Percentiles rank a stretch among this genome's conserved stretches.
Evolutionary conservation across 2,113 vertebrate species (phyloP).

Genomic region (Mirounga angustirostris): DNA sequence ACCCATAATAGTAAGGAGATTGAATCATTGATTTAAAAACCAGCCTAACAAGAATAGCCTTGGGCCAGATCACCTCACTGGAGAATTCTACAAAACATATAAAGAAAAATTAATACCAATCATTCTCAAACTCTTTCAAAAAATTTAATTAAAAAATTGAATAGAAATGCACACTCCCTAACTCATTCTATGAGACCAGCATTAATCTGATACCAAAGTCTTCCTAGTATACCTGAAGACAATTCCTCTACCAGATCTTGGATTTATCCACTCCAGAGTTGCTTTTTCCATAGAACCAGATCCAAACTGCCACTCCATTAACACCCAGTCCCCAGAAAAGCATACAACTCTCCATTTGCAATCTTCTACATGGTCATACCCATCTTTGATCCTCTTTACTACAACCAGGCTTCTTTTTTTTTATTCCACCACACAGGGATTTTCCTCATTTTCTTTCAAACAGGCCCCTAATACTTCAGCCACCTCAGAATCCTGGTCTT

Average conservation of each 20-base stretch:
- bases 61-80: not conserved
- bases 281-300: not conserved
- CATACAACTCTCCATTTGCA: not conserved
- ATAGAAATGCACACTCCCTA: not conserved
- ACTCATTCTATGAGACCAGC: not conserved
- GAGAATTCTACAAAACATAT: not conserved
- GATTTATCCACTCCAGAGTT: not conserved
- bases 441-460: not conserved
- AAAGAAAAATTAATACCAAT: not conserved
- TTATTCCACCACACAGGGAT: not conserved
- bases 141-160: not conserved
- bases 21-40: not conserved
- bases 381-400: not conserved
- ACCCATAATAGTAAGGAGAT: not conserved
- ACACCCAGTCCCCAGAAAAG: not conserved
- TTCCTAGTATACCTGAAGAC: not conserved
- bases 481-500: not conserved
- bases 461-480: not conserved
- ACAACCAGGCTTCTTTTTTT: not conserved
- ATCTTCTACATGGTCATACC: not conserved
- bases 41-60: not conserved
- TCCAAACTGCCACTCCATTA: not conserved
- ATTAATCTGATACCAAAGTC: not conserved
- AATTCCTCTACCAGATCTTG: not conserved
- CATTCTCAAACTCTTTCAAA: not conserved